Percentiles rank a stretch among this genome's conserved stretches.
These are phyloP conservation scores for Drosophila lutescens DNA, from an alignment of 2,888 invertebrate genomes.

Conservation along the genomic window DNA sequence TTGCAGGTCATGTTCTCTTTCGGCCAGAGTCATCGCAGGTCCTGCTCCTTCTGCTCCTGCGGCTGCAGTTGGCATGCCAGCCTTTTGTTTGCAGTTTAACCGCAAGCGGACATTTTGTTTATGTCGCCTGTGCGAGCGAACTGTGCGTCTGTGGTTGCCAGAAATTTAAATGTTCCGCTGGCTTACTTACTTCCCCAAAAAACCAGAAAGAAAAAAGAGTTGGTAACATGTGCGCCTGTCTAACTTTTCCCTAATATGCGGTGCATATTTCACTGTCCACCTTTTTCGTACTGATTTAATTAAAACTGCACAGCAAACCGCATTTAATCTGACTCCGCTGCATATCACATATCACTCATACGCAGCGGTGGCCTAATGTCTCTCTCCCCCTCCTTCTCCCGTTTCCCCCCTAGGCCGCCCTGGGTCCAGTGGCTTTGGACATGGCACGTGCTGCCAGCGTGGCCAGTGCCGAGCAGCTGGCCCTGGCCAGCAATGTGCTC, in stretches of 20 bases:
- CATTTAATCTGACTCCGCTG: constrained; percentile 37
- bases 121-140: constrained; percentile 39
- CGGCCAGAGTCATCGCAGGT: constrained; percentile 4
- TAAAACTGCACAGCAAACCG: constrained; percentile 51
- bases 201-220: neutral
- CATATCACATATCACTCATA: constrained; percentile 63
- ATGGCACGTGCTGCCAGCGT: constrained; percentile 84
- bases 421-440: constrained; percentile 88
- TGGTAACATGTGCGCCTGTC: constrained; percentile 34
- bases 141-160: constrained; percentile 61
- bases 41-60: constrained; percentile 4
- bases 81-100: constrained; percentile 73
- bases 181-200: constrained; percentile 54
- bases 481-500: constrained; percentile 85
- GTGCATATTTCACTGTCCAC: constrained; percentile 62
- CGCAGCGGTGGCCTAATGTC: constrained; percentile 47
- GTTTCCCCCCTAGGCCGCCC: constrained; percentile 86
- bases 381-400: constrained; percentile 5
- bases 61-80: constrained; percentile 49
- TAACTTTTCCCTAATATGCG: constrained; percentile 75
- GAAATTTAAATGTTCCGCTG: constrained; percentile 76
- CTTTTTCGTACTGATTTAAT: constrained; percentile 58
- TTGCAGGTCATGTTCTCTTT: constrained; percentile 63
- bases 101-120: constrained; percentile 71
- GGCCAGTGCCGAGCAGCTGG: constrained; percentile 58